A percentile compares a stretch with the other conserved stretches of the same genome.
phyloP scores from a whole-genome alignment of 2,113 vertebrate genomes.

The Lamprotornis superbus region DNA sequence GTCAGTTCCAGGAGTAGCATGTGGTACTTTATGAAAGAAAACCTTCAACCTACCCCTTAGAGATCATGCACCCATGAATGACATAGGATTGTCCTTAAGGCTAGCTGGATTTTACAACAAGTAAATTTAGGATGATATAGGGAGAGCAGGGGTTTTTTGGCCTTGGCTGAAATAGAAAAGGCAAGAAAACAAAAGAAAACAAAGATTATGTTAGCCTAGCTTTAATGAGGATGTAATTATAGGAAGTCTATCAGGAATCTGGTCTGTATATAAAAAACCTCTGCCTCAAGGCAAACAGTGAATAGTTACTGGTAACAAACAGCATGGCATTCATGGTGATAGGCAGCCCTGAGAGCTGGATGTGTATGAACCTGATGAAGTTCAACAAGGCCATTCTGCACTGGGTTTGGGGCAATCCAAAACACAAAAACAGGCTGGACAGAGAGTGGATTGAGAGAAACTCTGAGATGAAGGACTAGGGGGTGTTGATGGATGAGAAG shows the following conservation, averaged over 20 bases:
- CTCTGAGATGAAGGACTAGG: neutral
- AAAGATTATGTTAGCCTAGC: neutral
- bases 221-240: neutral
- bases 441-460: neutral
- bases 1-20: neutral
- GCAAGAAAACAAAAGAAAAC: neutral
- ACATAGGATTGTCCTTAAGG: neutral
- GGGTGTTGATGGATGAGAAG: neutral
- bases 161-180: neutral
- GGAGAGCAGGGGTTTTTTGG: fast-evolving
- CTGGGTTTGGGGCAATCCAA: neutral
- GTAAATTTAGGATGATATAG: neutral
- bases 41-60: neutral
- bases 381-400: neutral
- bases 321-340: neutral
- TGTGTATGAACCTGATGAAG: neutral
- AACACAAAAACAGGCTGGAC: neutral
- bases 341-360: too few relatives aligned
- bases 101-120: neutral
- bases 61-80: neutral
- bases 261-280: neutral
- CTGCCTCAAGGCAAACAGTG: neutral
- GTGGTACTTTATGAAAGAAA: neutral
- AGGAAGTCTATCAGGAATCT: neutral
- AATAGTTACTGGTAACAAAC: neutral